A percentile compares a stretch with the other conserved stretches of the same genome.
These are phyloP conservation scores for Cremastinae sp. DNA, from an alignment of 2,888 invertebrate species.

Conservation along the genomic window DNA sequence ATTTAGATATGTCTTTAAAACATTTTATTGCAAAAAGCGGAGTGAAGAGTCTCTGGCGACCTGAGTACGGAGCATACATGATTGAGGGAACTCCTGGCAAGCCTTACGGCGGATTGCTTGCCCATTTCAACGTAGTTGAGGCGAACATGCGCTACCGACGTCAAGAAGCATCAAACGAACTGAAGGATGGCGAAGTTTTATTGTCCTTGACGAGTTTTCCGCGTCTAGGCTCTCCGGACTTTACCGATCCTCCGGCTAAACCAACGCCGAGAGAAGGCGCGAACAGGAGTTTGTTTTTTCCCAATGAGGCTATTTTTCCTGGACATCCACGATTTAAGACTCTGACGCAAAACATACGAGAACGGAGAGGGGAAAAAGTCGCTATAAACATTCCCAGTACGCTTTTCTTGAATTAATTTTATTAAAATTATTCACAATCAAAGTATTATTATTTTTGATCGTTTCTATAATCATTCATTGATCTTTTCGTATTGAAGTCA, in stretches of 20 bases:
- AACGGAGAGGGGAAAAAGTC: conserved; percentile 95
- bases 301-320: conserved; percentile 95
- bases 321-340: conserved; percentile 98
- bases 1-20: not conserved
- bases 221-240: conserved; percentile 93
- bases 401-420: conserved; percentile 55
- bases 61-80: conserved; percentile 99
- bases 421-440: too few species aligned
- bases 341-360: conserved; percentile 94
- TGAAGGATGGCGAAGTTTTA: conserved; percentile 90
- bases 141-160: conserved; percentile 96
- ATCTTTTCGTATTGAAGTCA: too few species aligned
- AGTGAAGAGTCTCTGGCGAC: conserved; percentile 96
- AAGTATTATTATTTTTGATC: too few species aligned
- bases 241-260: conserved; percentile 90
- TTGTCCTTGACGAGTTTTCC: conserved; percentile 97
- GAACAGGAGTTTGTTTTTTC: conserved; percentile 93
- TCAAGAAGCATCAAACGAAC: conserved; percentile 89
- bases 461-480: not conserved
- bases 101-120: conserved; percentile 95
- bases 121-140: conserved; percentile 99
- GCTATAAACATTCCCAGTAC: conserved; percentile 97
- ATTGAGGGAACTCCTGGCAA: conserved; percentile 98
- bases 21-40: conserved; percentile 73
- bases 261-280: conserved; percentile 88